Conservation (phyloP, 2,113 vertebrate species). For the Eolophus roseicapilla region DNA sequence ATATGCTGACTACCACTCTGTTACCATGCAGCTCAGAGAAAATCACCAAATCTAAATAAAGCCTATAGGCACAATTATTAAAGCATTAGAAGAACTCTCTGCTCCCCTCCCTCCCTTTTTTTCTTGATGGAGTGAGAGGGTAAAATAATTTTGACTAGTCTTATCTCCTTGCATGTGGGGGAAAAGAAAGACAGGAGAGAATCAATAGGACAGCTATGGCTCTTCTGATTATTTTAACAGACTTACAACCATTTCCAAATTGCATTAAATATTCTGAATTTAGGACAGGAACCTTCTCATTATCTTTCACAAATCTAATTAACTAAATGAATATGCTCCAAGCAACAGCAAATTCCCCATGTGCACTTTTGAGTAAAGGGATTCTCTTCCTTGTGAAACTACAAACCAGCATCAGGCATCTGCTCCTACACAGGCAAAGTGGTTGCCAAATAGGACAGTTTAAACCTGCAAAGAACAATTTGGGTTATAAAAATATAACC, state of each 20-base stretch:
- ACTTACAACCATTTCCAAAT: background rate
- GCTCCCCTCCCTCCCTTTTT: background rate
- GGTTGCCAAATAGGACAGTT: background rate
- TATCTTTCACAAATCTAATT: conserved; percentile 37
- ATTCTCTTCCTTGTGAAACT: background rate
- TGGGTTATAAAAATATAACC: background rate
- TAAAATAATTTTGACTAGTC: background rate
- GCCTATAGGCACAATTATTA: background rate
- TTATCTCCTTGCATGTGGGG: background rate
- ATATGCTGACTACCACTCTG: background rate
- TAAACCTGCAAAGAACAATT: background rate
- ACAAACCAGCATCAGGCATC: background rate
- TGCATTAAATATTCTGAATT: background rate
- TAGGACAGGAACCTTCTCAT: conserved; percentile 31
- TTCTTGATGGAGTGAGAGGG: background rate
- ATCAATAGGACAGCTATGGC: background rate
- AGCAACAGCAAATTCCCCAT: background rate
- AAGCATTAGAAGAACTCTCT: background rate
- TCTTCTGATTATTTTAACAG: background rate
- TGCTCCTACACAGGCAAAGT: background rate
- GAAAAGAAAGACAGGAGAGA: background rate
- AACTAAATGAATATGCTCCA: conserved; percentile 19
- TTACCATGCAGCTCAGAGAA: background rate
- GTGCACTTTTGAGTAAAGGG: background rate
- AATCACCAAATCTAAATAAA: background rate